Conservation (phyloP, 2,113 vertebrate species). For the Sarotherodon lohbergeri region DNA sequence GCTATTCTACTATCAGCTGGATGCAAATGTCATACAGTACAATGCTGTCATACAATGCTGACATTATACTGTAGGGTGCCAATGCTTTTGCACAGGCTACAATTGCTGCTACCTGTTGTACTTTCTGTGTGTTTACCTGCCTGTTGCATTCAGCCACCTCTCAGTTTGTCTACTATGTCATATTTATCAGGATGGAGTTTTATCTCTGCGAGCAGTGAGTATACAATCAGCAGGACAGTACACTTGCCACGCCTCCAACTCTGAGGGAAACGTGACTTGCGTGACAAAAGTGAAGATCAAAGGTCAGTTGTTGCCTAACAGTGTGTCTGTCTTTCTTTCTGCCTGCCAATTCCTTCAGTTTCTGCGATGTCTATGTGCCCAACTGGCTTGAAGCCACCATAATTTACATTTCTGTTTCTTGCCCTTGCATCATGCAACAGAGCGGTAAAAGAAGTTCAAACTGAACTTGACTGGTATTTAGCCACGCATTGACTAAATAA, state of each 20-base stretch:
- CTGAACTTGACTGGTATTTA: background rate
- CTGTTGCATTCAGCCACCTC: background rate
- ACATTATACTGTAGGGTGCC: background rate
- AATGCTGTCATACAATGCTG: background rate
- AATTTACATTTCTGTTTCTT: slow-evolving; percentile 52
- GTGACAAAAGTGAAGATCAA: slow-evolving; percentile 83
- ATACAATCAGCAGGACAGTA: slow-evolving; percentile 78
- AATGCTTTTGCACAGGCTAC: background rate
- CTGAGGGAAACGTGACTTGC: slow-evolving; percentile 79
- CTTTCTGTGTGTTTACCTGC: background rate
- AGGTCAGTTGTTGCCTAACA: slow-evolving; percentile 71
- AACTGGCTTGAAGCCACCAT: slow-evolving; percentile 2
- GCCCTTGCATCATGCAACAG: slow-evolving; percentile 55
- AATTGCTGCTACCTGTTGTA: background rate
- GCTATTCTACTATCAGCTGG: background rate
- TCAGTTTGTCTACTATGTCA: background rate
- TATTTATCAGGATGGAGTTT: slow-evolving; percentile 70
- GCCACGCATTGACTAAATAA: background rate
- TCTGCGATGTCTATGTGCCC: background rate
- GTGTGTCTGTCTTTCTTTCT: background rate
- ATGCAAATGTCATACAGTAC: background rate
- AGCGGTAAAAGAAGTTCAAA: slow-evolving; percentile 4
- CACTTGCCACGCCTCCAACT: slow-evolving; percentile 84
- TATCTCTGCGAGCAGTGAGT: slow-evolving; percentile 72
- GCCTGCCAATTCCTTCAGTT: background rate